Evolutionary conservation across 2,888 invertebrate species (phyloP).

Genomic region (Drosophila ochracea): DNA sequence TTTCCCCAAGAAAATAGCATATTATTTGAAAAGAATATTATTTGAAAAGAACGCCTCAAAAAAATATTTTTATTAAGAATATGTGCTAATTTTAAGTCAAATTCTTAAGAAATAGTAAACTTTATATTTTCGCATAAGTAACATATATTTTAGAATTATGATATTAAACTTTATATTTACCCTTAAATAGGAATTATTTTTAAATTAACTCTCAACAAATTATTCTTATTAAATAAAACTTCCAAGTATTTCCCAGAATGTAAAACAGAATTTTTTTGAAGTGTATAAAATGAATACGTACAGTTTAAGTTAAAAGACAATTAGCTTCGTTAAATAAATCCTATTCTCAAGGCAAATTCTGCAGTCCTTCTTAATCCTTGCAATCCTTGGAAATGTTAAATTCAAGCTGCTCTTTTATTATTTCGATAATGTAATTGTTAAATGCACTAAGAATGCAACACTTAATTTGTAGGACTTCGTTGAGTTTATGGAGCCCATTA

Average conservation of each 20-base stretch:
- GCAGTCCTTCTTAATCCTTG: conserved; percentile 42
- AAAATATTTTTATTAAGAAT: not conserved
- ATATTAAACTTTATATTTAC: not conserved
- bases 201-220: not conserved
- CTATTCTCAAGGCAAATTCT: conserved; percentile 7
- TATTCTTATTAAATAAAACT: not conserved
- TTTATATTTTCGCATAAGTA: not conserved
- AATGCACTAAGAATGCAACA: conserved; percentile 45
- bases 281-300: conserved; percentile 41
- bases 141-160: not conserved
- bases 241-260: not conserved
- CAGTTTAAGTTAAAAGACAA: conserved; percentile 32
- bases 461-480: conserved; percentile 53
- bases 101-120: not conserved
- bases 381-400: not conserved
- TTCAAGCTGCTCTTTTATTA: conserved; percentile 31
- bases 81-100: not conserved
- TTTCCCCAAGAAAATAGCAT: not conserved
- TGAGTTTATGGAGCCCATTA: conserved; percentile 36
- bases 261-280: not conserved
- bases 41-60: too few species aligned
- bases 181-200: not conserved
- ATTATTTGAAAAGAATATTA: too few species aligned
- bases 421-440: conserved; percentile 14
- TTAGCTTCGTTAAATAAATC: conserved; percentile 7